Conservation (phyloP, 1,140 invertebrate species). For the Halyomorpha halys region DNA sequence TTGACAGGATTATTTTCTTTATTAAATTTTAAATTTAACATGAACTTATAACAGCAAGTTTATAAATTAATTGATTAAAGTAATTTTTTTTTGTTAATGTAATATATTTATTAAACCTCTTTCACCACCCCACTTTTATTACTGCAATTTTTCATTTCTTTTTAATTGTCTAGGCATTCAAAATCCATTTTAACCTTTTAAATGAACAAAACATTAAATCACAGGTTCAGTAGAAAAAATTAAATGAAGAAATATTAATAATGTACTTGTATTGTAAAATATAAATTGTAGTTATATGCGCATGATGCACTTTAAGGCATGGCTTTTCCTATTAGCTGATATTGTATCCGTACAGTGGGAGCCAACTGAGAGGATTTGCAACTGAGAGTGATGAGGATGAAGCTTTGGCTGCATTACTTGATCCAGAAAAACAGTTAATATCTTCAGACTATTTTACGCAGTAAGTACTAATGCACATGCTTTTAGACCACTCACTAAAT, state of each 20-base stretch:
- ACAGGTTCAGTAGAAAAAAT: no score
- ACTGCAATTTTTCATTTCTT: no score
- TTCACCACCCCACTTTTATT: no score
- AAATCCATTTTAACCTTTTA: no score
- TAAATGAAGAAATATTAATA: not conserved
- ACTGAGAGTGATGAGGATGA: slow-evolving; percentile 45
- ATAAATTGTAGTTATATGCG: slow-evolving; percentile 20
- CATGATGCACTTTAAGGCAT: slow-evolving; percentile 28
- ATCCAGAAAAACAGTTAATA: slow-evolving; percentile 25
- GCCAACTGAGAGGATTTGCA: slow-evolving; percentile 37
- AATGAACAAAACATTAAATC: no score
- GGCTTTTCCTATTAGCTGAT: slow-evolving; percentile 24
- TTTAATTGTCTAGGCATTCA: no score
- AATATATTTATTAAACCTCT: no score
- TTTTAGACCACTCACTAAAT: not conserved
- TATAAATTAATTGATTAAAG: no score
- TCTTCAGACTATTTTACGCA: slow-evolving; percentile 26
- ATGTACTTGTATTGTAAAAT: slow-evolving; percentile 10
- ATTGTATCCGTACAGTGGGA: slow-evolving; percentile 21
- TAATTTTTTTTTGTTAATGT: no score
- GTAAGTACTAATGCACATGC: slow-evolving; percentile 26
- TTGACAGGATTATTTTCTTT: no score
- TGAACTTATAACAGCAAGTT: no score
- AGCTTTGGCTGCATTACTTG: slow-evolving; percentile 31
- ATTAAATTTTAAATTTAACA: no score